Conservation (phyloP, 2,888 invertebrate genomes). For the Drosophila hamatofila region DNA sequence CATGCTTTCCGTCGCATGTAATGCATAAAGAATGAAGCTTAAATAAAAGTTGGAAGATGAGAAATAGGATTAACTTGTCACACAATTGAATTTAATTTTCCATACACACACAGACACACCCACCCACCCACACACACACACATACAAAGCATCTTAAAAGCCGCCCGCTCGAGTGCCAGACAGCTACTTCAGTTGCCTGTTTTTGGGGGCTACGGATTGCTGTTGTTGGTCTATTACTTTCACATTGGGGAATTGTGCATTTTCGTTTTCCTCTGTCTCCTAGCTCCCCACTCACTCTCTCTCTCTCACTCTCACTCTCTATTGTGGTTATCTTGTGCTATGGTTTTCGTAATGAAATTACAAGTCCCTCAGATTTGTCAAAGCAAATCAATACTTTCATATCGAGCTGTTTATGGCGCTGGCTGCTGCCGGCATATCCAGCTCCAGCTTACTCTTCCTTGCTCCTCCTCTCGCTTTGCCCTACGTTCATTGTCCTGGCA, state of each 20-base stretch:
- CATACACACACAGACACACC: constrained; percentile 56
- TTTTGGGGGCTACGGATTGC: constrained; percentile 17
- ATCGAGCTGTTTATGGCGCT: constrained; percentile 39
- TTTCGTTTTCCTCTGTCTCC: constrained; percentile 13
- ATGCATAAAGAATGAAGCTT: constrained; percentile 82
- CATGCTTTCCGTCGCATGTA: constrained; percentile 53
- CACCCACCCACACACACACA: constrained; percentile 21
- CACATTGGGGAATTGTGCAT: constrained; percentile 69
- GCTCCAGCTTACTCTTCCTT: background rate
- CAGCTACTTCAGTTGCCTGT: constrained; percentile 33
- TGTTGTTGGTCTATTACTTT: constrained; percentile 57
- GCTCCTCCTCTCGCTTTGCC: background rate
- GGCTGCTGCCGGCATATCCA: background rate
- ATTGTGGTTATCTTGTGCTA: constrained; percentile 61
- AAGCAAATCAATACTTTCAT: constrained; percentile 70
- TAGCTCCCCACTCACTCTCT: background rate
- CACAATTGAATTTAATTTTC: constrained; percentile 84
- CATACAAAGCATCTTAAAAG: constrained; percentile 55
- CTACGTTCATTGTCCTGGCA: constrained; percentile 29
- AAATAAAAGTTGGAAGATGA: constrained; percentile 81
- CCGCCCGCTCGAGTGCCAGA: constrained; percentile 29
- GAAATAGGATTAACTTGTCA: constrained; percentile 84
- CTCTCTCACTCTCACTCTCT: constrained; percentile 21
- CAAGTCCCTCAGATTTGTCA: constrained; percentile 70
- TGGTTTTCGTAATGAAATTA: constrained; percentile 73